A percentile compares a stretch with the other conserved stretches of the same genome.
Evolutionary conservation across 1,140 invertebrate species (phyloP).

Genomic region (Sycophila sp.): DNA sequence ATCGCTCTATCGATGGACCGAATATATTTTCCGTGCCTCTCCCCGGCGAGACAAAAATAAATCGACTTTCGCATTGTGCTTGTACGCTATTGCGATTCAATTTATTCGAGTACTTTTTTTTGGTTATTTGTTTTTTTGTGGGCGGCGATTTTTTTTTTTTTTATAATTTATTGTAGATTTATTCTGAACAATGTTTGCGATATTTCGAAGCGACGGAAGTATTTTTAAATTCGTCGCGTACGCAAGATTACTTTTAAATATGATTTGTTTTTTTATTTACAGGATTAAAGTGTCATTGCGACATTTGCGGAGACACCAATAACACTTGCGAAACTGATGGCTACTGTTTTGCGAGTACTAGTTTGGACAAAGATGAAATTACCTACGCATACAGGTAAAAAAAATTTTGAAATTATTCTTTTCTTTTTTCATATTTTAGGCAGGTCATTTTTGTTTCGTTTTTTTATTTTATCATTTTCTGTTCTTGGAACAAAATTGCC

Average conservation of each 20-base stretch:
- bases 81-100: too few species aligned
- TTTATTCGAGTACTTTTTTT: too few species aligned
- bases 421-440: slow-evolving; percentile 4
- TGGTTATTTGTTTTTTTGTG: too few species aligned
- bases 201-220: neutral
- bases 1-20: too few species aligned
- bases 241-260: neutral
- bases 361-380: slow-evolving; percentile 70
- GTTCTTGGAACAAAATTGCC: neutral
- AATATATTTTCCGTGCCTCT: too few species aligned
- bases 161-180: too few species aligned
- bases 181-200: neutral
- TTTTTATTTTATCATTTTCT: neutral
- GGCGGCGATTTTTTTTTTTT: too few species aligned
- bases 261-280: neutral
- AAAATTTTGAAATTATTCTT: neutral
- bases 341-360: slow-evolving; percentile 84
- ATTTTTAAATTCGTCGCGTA: neutral
- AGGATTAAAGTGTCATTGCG: slow-evolving; percentile 81
- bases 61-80: too few species aligned
- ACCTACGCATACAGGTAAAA: slow-evolving; percentile 80
- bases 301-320: slow-evolving; percentile 80
- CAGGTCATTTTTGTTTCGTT: neutral
- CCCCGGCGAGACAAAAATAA: too few species aligned
- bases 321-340: slow-evolving; percentile 89